Percentiles rank a stretch among this genome's conserved stretches.
Conservation (phyloP, 2,888 invertebrate species). For the Mechanitis messenoides region DNA sequence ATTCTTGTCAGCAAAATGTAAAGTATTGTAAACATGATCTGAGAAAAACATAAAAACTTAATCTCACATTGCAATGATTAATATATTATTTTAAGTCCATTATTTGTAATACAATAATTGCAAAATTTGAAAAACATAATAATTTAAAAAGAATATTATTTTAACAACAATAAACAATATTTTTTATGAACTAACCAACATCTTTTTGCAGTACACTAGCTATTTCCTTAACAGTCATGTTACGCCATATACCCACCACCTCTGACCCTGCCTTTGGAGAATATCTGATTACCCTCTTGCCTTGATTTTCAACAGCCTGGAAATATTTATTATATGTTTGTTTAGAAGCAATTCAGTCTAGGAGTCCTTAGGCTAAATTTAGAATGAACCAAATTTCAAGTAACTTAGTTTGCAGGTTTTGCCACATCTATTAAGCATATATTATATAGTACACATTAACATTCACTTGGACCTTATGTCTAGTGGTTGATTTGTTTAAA, state of each 20-base stretch:
- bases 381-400: too few species aligned
- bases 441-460: too few species aligned
- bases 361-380: too few species aligned
- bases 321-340: slow-evolving; percentile 5
- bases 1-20: slow-evolving; percentile 79
- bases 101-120: neutral
- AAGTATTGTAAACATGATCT: slow-evolving; percentile 82
- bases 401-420: too few species aligned
- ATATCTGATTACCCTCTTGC: slow-evolving; percentile 76
- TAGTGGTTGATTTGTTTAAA: too few species aligned
- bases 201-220: slow-evolving; percentile 79
- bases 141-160: too few species aligned
- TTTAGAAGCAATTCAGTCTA: neutral
- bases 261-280: slow-evolving; percentile 73
- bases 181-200: slow-evolving; percentile 66
- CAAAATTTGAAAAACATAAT: too few species aligned
- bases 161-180: too few species aligned
- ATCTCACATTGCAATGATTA: neutral
- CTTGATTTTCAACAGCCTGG: slow-evolving; percentile 51
- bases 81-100: neutral
- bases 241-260: slow-evolving; percentile 84
- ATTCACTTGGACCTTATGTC: too few species aligned
- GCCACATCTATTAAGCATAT: too few species aligned
- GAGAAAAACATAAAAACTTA: slow-evolving; percentile 35
- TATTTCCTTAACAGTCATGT: slow-evolving; percentile 87